Base-by-base conservation (phyloP, 2,888 invertebrate genomes). In the Caprella mutica region DNA sequence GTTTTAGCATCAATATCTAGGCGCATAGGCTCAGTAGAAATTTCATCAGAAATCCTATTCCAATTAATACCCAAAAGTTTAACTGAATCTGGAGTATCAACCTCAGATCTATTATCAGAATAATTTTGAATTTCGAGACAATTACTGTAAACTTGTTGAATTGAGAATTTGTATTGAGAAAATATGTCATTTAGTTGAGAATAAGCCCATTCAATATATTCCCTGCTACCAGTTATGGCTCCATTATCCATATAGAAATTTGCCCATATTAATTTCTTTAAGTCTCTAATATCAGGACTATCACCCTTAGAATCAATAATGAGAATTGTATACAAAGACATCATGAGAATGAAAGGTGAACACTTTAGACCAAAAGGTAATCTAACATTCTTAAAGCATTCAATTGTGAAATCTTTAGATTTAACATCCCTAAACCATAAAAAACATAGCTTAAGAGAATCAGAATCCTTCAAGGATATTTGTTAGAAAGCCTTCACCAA, bases 171-270 rank as follows among this genome's bases (percentile, higher is more conserved):
- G 26, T 48, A 23, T 17, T 23, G 48, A 2, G 12, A n/a, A 23
- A 48, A 48, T 9, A 23, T 48, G 2, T 23, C 21, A 17, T 23
- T 14, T 9, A 17, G 48, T 24, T 4, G 26, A 8, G 35, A 14
- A 39, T 52, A 40, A 21, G 24, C 35, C 40, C 39, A 40, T 24
- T 39, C 17, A 6, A 52, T 23, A 9, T 52, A 19, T 23, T 19
- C 21, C 14, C 14, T 21, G 38, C 19, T 39, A 17, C 23, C n/a
- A 39, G 39, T 23, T 1, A 40, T 23, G 6, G 52, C 52, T n/a
- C 52, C 19, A 38, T 52, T 52, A 52, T 52, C 38, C 52, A 40
- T 33, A 33, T 52, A 52, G 5, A 27, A 39, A 5, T 38, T 21
- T 14, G 21, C 24, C 12, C 26, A 48, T 24, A 48, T 48, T 24